Percentiles rank a stretch among this genome's conserved stretches.
Conservation (phyloP, 1,140 invertebrate species). For the Scaptomyza pallida region DNA sequence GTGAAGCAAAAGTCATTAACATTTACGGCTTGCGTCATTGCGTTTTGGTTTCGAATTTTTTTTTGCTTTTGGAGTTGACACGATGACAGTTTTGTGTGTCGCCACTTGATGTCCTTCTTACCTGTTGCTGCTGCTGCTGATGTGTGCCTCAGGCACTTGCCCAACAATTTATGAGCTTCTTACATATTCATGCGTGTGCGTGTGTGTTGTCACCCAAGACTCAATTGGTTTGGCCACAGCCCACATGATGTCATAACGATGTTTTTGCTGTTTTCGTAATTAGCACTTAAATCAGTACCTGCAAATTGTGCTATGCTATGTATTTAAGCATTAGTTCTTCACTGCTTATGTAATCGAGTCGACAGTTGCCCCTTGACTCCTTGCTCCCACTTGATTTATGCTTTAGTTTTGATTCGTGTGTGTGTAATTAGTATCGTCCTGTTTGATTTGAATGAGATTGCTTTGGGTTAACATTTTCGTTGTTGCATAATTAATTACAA, state of each 20-base stretch:
- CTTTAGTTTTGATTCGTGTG: conserved; percentile 1
- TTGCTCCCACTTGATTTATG: neutral
- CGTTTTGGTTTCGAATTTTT: conserved; percentile 40
- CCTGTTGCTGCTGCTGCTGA: conserved; percentile 65
- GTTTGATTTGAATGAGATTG: no score
- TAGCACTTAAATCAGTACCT: conserved; percentile 40
- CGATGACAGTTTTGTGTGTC: no score
- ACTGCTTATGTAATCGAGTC: neutral
- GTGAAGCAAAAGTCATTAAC: conserved; percentile 61
- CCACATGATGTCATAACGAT: conserved; percentile 41
- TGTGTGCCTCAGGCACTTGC: neutral
- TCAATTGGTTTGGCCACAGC: conserved; percentile 6
- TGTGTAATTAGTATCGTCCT: conserved; percentile 10
- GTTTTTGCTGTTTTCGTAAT: conserved; percentile 34
- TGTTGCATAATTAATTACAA: conserved; percentile 5
- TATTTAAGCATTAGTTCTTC: conserved; percentile 8
- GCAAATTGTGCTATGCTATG: conserved; percentile 15
- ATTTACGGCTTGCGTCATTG: conserved; percentile 61
- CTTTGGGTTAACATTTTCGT: neutral
- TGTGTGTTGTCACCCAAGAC: conserved; percentile 19
- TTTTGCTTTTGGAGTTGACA: conserved; percentile 13
- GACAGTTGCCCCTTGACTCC: neutral
- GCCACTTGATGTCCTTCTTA: conserved; percentile 12
- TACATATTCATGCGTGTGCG: conserved; percentile 52
- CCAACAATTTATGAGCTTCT: conserved; percentile 15